Evolutionary conservation across 1,140 invertebrate genomes (phyloP).

Genomic region (Apis cerana): DNA sequence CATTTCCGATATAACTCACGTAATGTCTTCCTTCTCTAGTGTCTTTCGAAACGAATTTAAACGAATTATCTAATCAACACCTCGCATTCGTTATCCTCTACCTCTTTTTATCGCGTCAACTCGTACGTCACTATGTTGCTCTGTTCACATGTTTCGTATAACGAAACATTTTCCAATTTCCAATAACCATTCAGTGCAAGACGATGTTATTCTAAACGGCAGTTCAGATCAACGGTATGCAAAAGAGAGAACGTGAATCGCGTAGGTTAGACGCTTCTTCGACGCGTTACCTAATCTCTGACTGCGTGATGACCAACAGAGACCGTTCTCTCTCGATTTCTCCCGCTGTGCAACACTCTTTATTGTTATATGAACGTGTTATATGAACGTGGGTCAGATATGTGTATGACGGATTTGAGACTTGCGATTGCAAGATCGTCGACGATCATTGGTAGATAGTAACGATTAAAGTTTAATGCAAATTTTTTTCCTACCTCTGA

Average conservation of each 20-base stretch:
- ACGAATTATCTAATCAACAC: too few species aligned
- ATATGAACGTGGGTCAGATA: background rate
- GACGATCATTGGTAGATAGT: too few species aligned
- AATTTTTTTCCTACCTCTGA: background rate
- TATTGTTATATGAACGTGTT: too few species aligned
- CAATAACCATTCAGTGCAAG: background rate
- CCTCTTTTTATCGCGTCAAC: background rate
- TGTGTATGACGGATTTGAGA: background rate
- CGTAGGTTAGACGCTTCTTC: background rate
- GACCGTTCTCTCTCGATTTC: background rate
- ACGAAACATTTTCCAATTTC: background rate
- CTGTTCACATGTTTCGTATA: too few species aligned
- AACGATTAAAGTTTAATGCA: too few species aligned
- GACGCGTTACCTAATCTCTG: conserved; percentile 16
- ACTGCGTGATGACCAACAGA: background rate
- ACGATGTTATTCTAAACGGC: background rate
- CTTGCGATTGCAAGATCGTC: too few species aligned
- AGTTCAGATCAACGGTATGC: background rate
- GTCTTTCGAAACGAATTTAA: too few species aligned
- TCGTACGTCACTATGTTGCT: background rate
- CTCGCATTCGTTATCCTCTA: too few species aligned
- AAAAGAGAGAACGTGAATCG: background rate
- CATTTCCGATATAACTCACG: too few species aligned
- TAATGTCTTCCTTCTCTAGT: too few species aligned
- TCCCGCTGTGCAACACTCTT: background rate